Conservation (phyloP, 2,888 invertebrate species). For the Plutella xylostella region DNA sequence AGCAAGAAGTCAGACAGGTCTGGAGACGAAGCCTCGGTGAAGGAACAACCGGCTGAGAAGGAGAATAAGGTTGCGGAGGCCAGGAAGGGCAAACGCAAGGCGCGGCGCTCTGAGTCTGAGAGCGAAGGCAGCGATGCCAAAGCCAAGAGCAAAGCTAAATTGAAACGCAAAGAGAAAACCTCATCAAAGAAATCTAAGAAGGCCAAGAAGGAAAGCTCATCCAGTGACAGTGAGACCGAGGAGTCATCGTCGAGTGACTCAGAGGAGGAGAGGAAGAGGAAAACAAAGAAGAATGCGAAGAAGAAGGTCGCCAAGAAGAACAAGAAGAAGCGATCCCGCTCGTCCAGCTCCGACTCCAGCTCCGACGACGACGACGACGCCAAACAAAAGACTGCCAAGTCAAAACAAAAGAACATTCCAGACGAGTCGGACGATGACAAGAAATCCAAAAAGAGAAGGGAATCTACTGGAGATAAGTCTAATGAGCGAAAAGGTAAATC, state of each 20-base stretch:
- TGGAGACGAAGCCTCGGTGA: conserved; percentile 52
- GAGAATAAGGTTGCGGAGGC: conserved; percentile 36
- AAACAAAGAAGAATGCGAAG: conserved; percentile 55
- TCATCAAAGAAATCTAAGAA: conserved; percentile 68
- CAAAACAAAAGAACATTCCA: conserved; percentile 60
- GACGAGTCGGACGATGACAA: conserved; percentile 58
- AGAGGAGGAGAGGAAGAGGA: conserved; percentile 62
- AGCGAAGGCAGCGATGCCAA: conserved; percentile 57
- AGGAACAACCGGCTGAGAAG: conserved; percentile 59
- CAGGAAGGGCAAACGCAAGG: conserved; percentile 64
- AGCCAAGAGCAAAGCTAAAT: conserved; percentile 53
- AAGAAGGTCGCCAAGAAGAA: conserved; percentile 60
- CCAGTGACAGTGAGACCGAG: conserved; percentile 63
- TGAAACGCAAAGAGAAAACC: conserved; percentile 65
- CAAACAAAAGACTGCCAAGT: conserved; percentile 56
- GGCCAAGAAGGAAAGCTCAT: conserved; percentile 56
- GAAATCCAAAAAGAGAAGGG: conserved; percentile 49
- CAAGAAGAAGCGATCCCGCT: conserved; percentile 55
- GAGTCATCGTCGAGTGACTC: conserved; percentile 63
- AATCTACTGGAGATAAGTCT: conserved; percentile 41
- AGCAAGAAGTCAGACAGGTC: conserved; percentile 54
- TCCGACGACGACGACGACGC: conserved; percentile 54
- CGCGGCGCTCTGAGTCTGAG: conserved; percentile 61
- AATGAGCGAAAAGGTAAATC: conserved; percentile 39
- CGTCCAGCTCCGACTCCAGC: conserved; percentile 62